A percentile compares a stretch with the other conserved stretches of the same genome.
phyloP scores from a whole-genome alignment of 23 tunicate species.

The Aplidium turbinatum region DNA sequence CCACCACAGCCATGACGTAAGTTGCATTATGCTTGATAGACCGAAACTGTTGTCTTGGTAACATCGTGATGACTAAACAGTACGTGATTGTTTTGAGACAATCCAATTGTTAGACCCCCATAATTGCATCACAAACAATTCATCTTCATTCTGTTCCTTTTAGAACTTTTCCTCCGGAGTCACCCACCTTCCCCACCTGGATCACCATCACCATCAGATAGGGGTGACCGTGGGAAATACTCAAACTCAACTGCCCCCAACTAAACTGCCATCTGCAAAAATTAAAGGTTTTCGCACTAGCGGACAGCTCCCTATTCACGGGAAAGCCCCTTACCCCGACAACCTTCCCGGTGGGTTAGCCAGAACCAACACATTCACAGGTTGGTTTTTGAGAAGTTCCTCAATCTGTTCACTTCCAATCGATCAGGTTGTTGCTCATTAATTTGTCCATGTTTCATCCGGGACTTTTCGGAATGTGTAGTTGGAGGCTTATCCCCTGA shows the following conservation, averaged over 20 bases:
- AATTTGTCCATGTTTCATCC: no score
- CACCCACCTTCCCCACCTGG: conserved; percentile 79
- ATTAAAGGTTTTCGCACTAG: conserved; percentile 46
- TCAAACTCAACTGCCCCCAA: conserved; percentile 55
- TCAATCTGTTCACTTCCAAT: no score
- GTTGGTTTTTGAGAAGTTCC: no score
- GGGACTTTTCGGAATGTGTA: no score
- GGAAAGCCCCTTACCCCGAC: conserved; percentile 10
- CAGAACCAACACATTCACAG: conserved; percentile 31
- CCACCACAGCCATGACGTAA: conserved; percentile 70
- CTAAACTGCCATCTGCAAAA: conserved; percentile 71
- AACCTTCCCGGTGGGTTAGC: conserved; percentile 23
- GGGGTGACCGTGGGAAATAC: conserved; percentile 3
- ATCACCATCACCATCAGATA: conserved; percentile 38
- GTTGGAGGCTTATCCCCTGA: no score
- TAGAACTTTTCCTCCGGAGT: conserved; percentile 53
- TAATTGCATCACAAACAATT: neutral
- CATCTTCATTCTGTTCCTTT: neutral
- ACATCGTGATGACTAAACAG: no score
- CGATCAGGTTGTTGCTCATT: no score
- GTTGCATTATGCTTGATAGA: no score
- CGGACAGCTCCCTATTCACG: conserved; percentile 36
- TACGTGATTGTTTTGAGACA: no score
- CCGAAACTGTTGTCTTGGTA: no score
- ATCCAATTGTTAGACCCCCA: neutral